Conservation (phyloP, 2,797 vertebrate genomes). For the Ctenopoma kingsleyae region DNA sequence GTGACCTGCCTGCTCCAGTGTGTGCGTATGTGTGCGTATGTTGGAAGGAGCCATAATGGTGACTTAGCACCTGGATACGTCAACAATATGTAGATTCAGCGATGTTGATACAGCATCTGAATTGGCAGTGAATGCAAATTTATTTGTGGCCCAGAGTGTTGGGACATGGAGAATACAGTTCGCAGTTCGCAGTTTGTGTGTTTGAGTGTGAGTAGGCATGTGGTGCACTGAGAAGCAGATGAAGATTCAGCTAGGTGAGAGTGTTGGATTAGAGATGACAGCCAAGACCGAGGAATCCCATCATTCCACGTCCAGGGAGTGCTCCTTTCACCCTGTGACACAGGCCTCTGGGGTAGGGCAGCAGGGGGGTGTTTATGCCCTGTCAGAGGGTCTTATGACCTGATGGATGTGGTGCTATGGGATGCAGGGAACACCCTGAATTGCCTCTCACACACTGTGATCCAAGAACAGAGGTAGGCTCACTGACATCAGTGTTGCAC, state of each 20-base stretch:
- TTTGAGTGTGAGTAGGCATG: slow-evolving; percentile 6
- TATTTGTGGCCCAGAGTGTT: slow-evolving; percentile 52
- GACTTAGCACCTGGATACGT: slow-evolving; percentile 78
- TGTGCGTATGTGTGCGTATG: slow-evolving; percentile 28
- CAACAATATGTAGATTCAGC: slow-evolving; percentile 77
- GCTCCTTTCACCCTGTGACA: slow-evolving; percentile 65
- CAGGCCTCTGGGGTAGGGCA: slow-evolving; percentile 56
- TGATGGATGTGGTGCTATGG: slow-evolving; percentile 76
- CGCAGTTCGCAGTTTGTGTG: neutral
- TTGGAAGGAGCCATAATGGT: slow-evolving; percentile 71
- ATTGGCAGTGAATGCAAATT: slow-evolving; percentile 70
- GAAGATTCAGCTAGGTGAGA: slow-evolving; percentile 82
- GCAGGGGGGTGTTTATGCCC: slow-evolving; percentile 57
- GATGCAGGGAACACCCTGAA: slow-evolving; percentile 62
- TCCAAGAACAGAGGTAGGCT: slow-evolving; percentile 32
- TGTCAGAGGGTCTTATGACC: slow-evolving; percentile 76
- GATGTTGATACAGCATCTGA: slow-evolving; percentile 67
- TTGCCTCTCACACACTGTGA: slow-evolving; percentile 37
- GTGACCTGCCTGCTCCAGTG: slow-evolving; percentile 59
- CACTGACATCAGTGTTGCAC: slow-evolving; percentile 16
- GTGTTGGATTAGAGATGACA: slow-evolving; percentile 81
- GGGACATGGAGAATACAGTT: slow-evolving; percentile 12
- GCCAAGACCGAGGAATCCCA: slow-evolving; percentile 75
- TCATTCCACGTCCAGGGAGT: slow-evolving; percentile 78
- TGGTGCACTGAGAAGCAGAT: slow-evolving; percentile 45